Base-by-base conservation (phyloP, 2,797 vertebrate genomes). In the Centropyge bicolor region DNA sequence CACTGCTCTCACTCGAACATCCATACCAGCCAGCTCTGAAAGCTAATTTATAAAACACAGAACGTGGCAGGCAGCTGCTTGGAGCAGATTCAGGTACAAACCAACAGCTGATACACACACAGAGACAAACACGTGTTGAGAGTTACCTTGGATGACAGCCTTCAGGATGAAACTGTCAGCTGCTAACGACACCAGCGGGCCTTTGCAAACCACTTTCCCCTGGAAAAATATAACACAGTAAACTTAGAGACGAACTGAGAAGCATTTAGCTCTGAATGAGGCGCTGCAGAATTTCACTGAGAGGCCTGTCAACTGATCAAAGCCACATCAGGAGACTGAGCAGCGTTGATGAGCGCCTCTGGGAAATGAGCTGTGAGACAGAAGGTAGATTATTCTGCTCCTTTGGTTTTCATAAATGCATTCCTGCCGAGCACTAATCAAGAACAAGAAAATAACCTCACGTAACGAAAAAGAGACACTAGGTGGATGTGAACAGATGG, bases 181-280 rank as follows among this genome's bases (percentile, higher is more conserved):
- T 13, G 76, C 24, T 4, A 79, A 48, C 20, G 77, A 82, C 79
- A 94, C 88, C 87, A 95, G 81, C 0, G 90, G 93, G 16, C 92
- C 93, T 88, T 95, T 95, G n/a, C 49, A 83, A 80, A 92, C 67
- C 65, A 96, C 91, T 74, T 83, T 92, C 27, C 94, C 95, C 95
- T 96, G 76, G 1, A 81, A 70, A 66, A 55, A 64, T 17, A 60
- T 36, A 46, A 55, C 40, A 56, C 17, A 74, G 6, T 9, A 16
- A 46, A 76, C 14, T 57, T 46, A 1, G 41, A 60, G 64, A 75
- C 57, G 31, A 76, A 66, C 12, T 52, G 45, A 36, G 24, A 59
- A 54, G 24, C 24, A n/a, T 76, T 77, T 73, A 69, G 46, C 63
- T 61, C 24, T 19, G 64, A 81, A 35, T 56, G 66, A 70, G 54